Conservation (phyloP, 1,140 invertebrate genomes). For the Listronotus oregonensis region DNA sequence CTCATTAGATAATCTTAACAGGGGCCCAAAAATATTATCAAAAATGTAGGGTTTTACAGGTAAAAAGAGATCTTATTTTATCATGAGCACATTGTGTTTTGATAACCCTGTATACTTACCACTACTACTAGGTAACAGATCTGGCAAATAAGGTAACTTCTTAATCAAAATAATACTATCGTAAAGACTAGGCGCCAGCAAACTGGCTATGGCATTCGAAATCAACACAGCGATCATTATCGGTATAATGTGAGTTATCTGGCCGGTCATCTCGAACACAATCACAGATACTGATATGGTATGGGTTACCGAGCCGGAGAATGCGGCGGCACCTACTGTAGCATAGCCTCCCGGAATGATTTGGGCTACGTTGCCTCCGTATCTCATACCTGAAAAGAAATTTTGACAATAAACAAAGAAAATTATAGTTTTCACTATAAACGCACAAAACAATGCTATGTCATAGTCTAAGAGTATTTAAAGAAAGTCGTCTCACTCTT, state of each 20-base stretch:
- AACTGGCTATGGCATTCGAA: constrained; percentile 90
- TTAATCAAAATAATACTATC: constrained; percentile 98
- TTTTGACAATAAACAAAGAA: too few species aligned
- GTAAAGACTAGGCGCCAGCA: constrained; percentile 95
- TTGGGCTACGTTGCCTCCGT: constrained; percentile 80
- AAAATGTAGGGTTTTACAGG: too few species aligned
- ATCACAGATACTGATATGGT: constrained; percentile 98
- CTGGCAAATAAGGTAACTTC: constrained; percentile 94
- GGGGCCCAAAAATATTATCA: too few species aligned
- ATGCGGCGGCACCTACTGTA: constrained; percentile 90
- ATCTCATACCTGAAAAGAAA: constrained; percentile 66
- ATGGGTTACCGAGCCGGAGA: constrained; percentile 95
- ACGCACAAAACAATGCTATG: too few species aligned
- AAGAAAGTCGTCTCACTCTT: too few species aligned
- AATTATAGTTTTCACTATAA: too few species aligned
- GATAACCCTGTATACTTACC: constrained; percentile 52
- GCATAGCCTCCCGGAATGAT: constrained; percentile 94
- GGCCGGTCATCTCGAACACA: constrained; percentile 92
- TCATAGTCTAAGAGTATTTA: too few species aligned
- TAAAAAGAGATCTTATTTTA: neutral
- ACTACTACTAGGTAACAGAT: constrained; percentile 80
- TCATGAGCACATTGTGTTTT: neutral
- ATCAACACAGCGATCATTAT: constrained; percentile 95
- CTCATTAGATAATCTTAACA: too few species aligned
- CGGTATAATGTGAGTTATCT: constrained; percentile 93